Evolutionary conservation across 1,140 invertebrate species (phyloP).

Genomic region (Macrosteles quadrilineatus): DNA sequence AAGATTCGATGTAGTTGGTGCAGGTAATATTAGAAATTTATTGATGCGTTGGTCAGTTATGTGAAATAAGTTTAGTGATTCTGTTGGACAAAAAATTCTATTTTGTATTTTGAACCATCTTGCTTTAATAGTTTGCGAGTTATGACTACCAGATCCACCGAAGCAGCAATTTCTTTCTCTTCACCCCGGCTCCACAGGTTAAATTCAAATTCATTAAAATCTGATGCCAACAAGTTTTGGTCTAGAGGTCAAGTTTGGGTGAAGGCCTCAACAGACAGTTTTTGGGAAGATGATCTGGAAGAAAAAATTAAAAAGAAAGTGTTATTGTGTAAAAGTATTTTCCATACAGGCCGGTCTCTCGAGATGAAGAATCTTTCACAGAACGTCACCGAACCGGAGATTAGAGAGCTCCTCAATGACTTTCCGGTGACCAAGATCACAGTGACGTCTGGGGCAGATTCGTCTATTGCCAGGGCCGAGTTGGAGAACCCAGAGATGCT

Average conservation of each 20-base stretch:
- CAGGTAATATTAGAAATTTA: neutral
- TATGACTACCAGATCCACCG: conserved; percentile 28
- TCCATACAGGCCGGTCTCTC: conserved; percentile 51
- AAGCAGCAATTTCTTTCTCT: conserved; percentile 18
- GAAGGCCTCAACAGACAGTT: conserved; percentile 48
- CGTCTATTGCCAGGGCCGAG: conserved; percentile 47
- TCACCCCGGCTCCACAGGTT: conserved; percentile 7
- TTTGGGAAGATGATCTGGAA: conserved; percentile 51
- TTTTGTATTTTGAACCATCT: neutral
- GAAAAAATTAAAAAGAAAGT: conserved; percentile 47
- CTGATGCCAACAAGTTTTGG: conserved; percentile 31
- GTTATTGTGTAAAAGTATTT: conserved; percentile 49
- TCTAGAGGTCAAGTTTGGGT: conserved; percentile 39
- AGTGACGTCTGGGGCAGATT: conserved; percentile 43
- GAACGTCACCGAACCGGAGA: conserved; percentile 53
- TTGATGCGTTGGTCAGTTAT: neutral
- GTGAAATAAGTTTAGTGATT: neutral
- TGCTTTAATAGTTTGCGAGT: neutral
- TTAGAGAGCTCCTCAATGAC: conserved; percentile 48
- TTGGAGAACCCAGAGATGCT: conserved; percentile 50
- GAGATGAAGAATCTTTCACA: conserved; percentile 52
- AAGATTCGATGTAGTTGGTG: neutral
- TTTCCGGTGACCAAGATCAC: conserved; percentile 48
- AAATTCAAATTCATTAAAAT: conserved; percentile 28
- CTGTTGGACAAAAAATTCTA: neutral